Evolutionary conservation across 2,888 invertebrate species (phyloP).

Genomic region (Aspidiotus rigidus): DNA sequence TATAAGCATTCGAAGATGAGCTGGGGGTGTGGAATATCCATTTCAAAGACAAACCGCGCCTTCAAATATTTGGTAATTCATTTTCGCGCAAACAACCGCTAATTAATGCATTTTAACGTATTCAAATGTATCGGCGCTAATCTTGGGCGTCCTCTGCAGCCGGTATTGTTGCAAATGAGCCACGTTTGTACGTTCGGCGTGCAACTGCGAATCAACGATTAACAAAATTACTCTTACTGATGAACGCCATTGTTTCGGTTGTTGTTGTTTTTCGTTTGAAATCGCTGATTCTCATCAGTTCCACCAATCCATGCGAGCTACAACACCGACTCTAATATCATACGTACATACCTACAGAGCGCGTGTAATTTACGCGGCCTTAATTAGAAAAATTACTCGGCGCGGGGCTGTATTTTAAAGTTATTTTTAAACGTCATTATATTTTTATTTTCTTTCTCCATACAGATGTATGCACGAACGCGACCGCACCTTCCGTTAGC

Average conservation of each 20-base stretch:
- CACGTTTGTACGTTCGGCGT: no score
- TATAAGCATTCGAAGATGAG: no score
- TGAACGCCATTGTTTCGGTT: constrained; percentile 1
- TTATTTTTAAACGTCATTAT: neutral
- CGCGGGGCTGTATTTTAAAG: neutral
- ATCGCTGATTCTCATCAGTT: neutral
- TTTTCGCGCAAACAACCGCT: no score
- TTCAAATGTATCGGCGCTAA: no score
- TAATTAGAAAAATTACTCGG: neutral
- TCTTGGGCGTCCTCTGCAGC: no score
- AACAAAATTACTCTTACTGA: no score
- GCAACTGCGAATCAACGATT: no score
- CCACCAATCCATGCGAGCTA: neutral
- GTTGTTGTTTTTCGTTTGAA: neutral
- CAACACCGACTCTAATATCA: neutral
- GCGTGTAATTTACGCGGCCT: neutral
- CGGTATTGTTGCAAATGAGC: no score
- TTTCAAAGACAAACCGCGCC: no score
- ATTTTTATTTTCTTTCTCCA: constrained; percentile 36
- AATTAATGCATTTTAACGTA: no score
- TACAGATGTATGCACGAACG: constrained; percentile 87
- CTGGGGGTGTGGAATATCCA: no score
- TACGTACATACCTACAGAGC: neutral
- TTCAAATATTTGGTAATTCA: no score
- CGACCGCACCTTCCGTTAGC: constrained; percentile 91